Conservation (phyloP, 53 echinoderm and acorn worm species). For the Astropecten irregularis region DNA sequence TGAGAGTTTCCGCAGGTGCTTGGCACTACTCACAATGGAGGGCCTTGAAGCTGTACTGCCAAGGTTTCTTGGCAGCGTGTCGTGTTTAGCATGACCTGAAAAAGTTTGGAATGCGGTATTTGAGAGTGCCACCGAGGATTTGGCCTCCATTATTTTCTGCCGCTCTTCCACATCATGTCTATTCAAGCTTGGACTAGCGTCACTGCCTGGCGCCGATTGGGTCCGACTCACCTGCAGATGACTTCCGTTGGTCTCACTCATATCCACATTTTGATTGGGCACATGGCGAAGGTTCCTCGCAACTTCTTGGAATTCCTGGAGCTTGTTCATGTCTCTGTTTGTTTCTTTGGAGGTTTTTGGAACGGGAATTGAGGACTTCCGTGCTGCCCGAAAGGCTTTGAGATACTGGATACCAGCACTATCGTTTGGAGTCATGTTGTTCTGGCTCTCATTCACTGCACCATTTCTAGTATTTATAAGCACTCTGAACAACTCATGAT, state of each 20-base stretch:
- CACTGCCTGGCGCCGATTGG: not conserved
- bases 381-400: constrained; percentile 39
- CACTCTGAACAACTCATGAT: not conserved
- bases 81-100: constrained; percentile 52
- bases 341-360: constrained; percentile 18
- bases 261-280: not conserved
- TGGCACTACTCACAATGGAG: constrained; percentile 48
- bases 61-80: constrained; percentile 69
- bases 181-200: constrained; percentile 11
- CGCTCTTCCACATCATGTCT: constrained; percentile 13
- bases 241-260: constrained; percentile 11
- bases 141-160: constrained; percentile 23
- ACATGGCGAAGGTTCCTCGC: constrained; percentile 72
- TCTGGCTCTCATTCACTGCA: not conserved
- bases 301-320: constrained; percentile 69
- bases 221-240: constrained; percentile 10
- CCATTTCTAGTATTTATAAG: constrained; percentile 3
- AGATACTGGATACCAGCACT: constrained; percentile 51
- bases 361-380: constrained; percentile 55
- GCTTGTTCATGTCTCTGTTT: constrained; percentile 21
- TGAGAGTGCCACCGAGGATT: constrained; percentile 27
- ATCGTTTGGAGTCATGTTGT: constrained; percentile 1
- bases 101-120: constrained; percentile 43
- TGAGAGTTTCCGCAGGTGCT: constrained; percentile 62
- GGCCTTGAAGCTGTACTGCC: constrained; percentile 53